phyloP scores from a whole-genome alignment of 2,797 vertebrate species.

The Aphelocoma californica region DNA sequence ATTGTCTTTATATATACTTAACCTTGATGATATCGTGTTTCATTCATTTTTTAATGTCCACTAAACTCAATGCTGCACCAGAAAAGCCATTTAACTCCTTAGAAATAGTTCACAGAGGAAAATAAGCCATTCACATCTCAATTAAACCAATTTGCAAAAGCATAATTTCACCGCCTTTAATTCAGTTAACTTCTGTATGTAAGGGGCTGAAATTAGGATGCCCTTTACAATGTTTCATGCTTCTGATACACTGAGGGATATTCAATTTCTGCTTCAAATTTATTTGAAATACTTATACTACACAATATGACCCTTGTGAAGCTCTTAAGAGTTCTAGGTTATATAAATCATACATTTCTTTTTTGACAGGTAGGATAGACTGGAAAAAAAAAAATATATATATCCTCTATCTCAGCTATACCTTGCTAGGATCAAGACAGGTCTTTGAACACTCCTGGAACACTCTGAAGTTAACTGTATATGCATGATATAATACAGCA shows the following conservation, averaged over 20 bases:
- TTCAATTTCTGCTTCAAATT: neutral
- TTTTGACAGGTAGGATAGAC: neutral
- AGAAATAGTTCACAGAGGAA: neutral
- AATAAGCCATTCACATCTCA: neutral
- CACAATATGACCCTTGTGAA: neutral
- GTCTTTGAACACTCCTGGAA: neutral
- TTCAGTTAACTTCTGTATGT: neutral
- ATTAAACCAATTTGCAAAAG: neutral
- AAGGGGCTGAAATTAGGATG: neutral
- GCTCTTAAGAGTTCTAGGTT: neutral
- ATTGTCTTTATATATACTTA: neutral
- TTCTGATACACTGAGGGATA: neutral
- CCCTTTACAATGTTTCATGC: neutral
- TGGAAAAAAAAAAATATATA: neutral
- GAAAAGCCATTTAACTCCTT: neutral
- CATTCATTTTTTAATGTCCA: neutral
- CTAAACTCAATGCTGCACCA: neutral
- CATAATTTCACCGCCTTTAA: neutral
- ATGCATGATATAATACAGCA: neutral
- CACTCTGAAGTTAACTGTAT: neutral
- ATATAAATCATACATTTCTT: neutral
- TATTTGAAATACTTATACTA: neutral
- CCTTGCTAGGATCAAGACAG: neutral
- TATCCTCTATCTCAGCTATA: neutral
- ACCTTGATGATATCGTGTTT: neutral